Evolutionary conservation across 2,797 vertebrate genomes (phyloP).

Genomic region (Spheniscus humboldti): DNA sequence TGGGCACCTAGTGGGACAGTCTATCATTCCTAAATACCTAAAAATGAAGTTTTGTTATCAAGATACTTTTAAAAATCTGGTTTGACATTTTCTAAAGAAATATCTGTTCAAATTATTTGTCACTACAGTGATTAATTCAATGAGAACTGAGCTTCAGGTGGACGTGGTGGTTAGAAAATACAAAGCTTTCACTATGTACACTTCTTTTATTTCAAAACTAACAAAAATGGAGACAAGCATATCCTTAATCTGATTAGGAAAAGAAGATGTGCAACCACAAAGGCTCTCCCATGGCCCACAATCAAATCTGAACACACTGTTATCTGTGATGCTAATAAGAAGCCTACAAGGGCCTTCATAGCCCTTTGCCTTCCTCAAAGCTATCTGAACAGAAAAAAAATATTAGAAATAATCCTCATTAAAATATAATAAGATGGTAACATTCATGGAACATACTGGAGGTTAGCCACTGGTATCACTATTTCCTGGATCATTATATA

Average conservation of each 20-base stretch:
- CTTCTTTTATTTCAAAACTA: not conserved
- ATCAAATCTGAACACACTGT: not conserved
- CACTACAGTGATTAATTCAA: not conserved
- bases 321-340: not conserved
- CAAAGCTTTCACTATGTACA: not conserved
- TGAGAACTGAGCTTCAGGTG: not conserved
- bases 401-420: not conserved
- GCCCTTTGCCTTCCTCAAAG: not conserved
- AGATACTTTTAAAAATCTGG: not conserved
- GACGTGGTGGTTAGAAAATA: not conserved
- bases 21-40: not conserved
- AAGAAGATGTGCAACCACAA: not conserved
- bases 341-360: not conserved
- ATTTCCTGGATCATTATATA: not conserved
- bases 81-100: not conserved
- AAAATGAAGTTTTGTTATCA: not conserved
- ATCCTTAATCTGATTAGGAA: not conserved
- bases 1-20: not conserved
- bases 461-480: not conserved
- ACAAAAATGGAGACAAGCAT: not conserved
- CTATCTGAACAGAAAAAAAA: not conserved
- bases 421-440: not conserved
- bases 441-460: not conserved
- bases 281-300: not conserved
- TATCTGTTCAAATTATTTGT: not conserved